Evolutionary conservation across 2,797 vertebrate genomes (phyloP).

Genomic region (Hylomyscus alleni): DNA sequence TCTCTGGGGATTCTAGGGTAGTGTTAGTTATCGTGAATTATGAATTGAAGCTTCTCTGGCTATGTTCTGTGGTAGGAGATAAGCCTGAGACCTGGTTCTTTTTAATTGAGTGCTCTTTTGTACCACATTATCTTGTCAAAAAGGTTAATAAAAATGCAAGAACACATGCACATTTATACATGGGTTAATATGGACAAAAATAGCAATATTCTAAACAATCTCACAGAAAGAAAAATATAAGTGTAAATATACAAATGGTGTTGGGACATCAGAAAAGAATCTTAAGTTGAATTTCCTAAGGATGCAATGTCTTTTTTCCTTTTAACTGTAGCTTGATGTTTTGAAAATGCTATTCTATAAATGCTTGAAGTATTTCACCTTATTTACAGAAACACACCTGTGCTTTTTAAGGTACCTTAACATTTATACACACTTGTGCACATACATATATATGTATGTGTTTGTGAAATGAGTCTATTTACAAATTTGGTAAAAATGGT

Average conservation of each 20-base stretch:
- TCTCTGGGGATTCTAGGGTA: neutral
- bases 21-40: conserved; percentile 19
- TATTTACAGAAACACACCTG: conserved; percentile 11
- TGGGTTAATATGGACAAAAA: neutral
- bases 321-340: conserved; percentile 53
- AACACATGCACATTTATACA: neutral
- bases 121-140: neutral
- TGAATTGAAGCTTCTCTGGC: neutral
- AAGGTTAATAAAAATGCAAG: conserved; percentile 48
- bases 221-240: neutral
- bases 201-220: neutral
- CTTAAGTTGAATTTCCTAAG: neutral
- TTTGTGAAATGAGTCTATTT: neutral
- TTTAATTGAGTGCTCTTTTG: conserved; percentile 27
- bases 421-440: neutral
- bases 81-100: neutral
- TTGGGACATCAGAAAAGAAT: neutral
- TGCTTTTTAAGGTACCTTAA: neutral
- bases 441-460: neutral
- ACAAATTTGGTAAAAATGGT: conserved; percentile 1
- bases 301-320: neutral
- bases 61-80: neutral
- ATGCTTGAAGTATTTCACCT: neutral
- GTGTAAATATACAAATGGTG: neutral
- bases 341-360: neutral